Evolutionary conservation across 2,888 invertebrate genomes (phyloP).

Genomic region (Cryptus viduatorius): DNA sequence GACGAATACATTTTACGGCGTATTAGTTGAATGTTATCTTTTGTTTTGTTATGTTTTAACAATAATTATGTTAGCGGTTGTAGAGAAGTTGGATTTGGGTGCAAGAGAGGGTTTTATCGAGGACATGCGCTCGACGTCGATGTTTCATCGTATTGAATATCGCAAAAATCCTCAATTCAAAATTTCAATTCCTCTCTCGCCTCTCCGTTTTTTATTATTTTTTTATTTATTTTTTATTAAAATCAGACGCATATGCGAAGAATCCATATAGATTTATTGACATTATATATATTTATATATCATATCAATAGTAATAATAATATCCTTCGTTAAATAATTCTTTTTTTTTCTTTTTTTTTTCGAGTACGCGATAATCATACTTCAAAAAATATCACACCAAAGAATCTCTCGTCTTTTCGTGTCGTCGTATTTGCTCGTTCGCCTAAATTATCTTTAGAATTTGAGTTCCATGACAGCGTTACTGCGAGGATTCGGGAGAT

Average conservation of each 20-base stretch:
- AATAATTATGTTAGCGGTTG: conserved; percentile 54
- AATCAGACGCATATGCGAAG: conserved; percentile 59
- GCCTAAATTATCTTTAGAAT: conserved; percentile 66
- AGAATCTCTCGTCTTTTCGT: conserved; percentile 40
- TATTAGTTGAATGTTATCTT: conserved; percentile 51
- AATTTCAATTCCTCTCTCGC: conserved; percentile 47
- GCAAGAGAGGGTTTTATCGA: conserved; percentile 40
- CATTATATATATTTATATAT: conserved; percentile 47
- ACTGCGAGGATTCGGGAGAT: conserved; percentile 25
- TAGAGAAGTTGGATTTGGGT: conserved; percentile 47
- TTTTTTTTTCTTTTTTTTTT: conserved; percentile 28
- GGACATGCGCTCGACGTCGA: conserved; percentile 3
- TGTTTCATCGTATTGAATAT: conserved; percentile 18
- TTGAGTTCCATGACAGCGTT: conserved; percentile 69
- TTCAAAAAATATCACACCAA: conserved; percentile 68
- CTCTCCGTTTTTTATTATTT: conserved; percentile 21
- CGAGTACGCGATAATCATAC: conserved; percentile 62
- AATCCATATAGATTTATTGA: conserved; percentile 65
- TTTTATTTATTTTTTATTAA: conserved; percentile 35
- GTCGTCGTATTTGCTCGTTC: conserved; percentile 48
- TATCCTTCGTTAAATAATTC: conserved; percentile 47
- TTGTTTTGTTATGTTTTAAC: conserved; percentile 44
- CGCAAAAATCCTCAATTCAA: not conserved
- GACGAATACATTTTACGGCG: conserved; percentile 66
- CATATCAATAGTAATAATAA: conserved; percentile 52